These are phyloP conservation scores for Allophyes oxyacanthae DNA, from an alignment of 2,888 invertebrate genomes.

Conservation along the genomic window DNA sequence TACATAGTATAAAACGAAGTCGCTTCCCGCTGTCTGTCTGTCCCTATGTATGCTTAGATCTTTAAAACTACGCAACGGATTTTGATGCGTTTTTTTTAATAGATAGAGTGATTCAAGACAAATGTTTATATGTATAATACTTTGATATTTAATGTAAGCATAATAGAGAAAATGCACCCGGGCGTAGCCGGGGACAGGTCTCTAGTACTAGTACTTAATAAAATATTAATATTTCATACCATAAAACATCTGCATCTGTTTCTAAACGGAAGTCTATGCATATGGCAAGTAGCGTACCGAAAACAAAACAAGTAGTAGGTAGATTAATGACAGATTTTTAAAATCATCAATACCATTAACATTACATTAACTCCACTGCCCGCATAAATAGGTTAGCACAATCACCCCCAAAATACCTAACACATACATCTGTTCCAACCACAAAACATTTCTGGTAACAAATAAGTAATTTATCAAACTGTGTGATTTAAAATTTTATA, in stretches of 20 bases:
- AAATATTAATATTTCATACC: background rate
- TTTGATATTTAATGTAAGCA: too few relatives aligned
- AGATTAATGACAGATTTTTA: slow-evolving; percentile 68
- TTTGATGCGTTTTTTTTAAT: too few relatives aligned
- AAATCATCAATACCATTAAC: slow-evolving; percentile 65
- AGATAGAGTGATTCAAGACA: too few relatives aligned
- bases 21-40: too few relatives aligned
- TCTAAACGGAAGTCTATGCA: slow-evolving; percentile 18
- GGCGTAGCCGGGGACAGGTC: too few relatives aligned
- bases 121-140: too few relatives aligned
- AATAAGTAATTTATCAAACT: slow-evolving; percentile 41
- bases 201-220: too few relatives aligned
- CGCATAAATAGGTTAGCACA: slow-evolving; percentile 71
- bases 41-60: too few relatives aligned
- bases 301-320: slow-evolving; percentile 66
- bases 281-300: slow-evolving; percentile 31
- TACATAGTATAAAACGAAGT: too few relatives aligned
- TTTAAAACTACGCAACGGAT: too few relatives aligned
- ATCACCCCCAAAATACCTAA: slow-evolving; percentile 50
- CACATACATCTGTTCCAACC: slow-evolving; percentile 43
- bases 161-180: too few relatives aligned
- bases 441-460: slow-evolving; percentile 28
- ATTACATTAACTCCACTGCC: slow-evolving; percentile 69
- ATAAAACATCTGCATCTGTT: slow-evolving; percentile 20
- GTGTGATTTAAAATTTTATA: slow-evolving; percentile 26